Evolutionary conservation across 2,797 vertebrate genomes (phyloP).

Genomic region (Oreortyx pictus): DNA sequence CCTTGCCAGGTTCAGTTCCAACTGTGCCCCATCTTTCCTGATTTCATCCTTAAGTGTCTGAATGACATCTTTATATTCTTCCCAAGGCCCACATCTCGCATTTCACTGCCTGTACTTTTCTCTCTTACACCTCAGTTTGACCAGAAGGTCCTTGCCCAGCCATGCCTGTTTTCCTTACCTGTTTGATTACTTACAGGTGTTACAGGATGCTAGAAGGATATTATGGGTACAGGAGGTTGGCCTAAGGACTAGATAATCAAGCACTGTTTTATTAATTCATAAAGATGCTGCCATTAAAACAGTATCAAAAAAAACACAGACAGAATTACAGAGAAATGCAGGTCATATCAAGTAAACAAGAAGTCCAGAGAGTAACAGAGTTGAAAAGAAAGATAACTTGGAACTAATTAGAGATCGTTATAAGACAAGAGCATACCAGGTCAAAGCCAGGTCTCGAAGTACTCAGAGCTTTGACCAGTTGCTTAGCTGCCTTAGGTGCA

Average conservation of each 20-base stretch:
- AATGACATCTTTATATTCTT: too few species aligned
- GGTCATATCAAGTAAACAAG: neutral
- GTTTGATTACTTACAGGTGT: neutral
- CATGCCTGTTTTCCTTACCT: too few species aligned
- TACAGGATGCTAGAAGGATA: neutral
- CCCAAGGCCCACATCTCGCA: too few species aligned
- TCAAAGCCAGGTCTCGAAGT: neutral
- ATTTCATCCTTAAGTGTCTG: too few species aligned
- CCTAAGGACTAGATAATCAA: neutral
- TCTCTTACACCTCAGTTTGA: too few species aligned
- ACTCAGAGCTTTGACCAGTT: neutral
- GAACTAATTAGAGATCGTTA: neutral
- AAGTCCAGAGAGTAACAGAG: neutral
- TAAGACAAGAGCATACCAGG: neutral
- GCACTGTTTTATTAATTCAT: neutral
- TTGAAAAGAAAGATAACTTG: neutral
- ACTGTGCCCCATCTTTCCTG: too few species aligned
- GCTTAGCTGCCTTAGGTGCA: neutral
- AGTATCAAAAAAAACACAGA: neutral
- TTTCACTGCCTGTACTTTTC: too few species aligned
- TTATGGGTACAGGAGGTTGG: rapidly evolving
- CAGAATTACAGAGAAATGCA: neutral
- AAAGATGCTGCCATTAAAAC: neutral
- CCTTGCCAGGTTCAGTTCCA: too few species aligned
- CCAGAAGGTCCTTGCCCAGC: too few species aligned